Evolutionary conservation across 2,113 vertebrate genomes (phyloP), one percentile per base, ranked within the genome.

Genomic region (Lophius piscatorius): DNA sequence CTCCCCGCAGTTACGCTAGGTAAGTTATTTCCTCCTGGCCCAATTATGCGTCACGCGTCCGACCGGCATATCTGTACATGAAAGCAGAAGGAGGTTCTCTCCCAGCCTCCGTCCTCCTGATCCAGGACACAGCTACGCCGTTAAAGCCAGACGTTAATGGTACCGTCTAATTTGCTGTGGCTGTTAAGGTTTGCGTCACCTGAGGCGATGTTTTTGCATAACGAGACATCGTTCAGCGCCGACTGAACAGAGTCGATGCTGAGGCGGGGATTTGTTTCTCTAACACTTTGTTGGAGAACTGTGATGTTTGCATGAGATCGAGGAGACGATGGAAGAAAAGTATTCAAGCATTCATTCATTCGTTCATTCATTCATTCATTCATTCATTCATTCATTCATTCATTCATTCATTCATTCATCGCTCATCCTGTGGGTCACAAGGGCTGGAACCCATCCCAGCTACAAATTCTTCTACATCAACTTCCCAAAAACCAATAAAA

Each of bases 191-290:
- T 81, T 73, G 78, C 76, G 54, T 87, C 72, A 88, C 91, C 90
- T 83, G 69, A 63, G 88, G 91, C 88, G 57, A 80, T 34, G 18
- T 54, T 89, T 91, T 91, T 90, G 88, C 87, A 90, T 91, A 90
- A 91, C 84, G 81, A 90, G 71, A 52, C 72, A 86, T 85, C 80
- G 54, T 59, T n/a, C n/a, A n/a, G n/a, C n/a, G n/a, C n/a, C n/a
- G n/a, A 74, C 70, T 54, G 60, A 78, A 78, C 52, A 36, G 56
- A 62, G 75, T 66, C 57, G 61, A 68, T 74, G 69, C 68, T 49
- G 36, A 21, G 47, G 63, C 56, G 40, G 8, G 12, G 73, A 69
- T 73, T 56, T 9, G 22, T 71, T 41, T 42, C 10, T 72, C 9
- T 23, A 31, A 26, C 22, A 29, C 55, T 23, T 36, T 31, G 21